A percentile compares a stretch with the other conserved stretches of the same genome.
phyloP scores from a whole-genome alignment of 1,140 invertebrate species.

The Aphelinus atriplicis region DNA sequence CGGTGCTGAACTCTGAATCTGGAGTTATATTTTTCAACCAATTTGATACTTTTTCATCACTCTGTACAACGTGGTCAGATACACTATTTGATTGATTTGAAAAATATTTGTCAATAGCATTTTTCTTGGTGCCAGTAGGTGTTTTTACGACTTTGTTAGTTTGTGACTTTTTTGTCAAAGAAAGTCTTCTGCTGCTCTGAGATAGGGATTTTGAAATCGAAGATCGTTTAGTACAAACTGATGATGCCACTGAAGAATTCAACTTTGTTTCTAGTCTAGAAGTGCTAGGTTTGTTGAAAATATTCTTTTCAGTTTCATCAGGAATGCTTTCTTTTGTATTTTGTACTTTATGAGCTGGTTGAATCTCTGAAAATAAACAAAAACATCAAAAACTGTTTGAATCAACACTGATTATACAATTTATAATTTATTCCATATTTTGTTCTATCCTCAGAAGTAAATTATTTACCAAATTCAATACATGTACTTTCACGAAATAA shows the following conservation, averaged over 20 bases:
- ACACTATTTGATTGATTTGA: not conserved
- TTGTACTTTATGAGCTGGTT: not conserved
- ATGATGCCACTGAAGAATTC: not conserved
- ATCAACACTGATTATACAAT: no score
- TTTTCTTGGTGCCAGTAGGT: not conserved
- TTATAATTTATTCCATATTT: no score
- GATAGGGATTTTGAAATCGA: not conserved
- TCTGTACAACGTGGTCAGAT: conserved; percentile 6
- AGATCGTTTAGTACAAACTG: not conserved
- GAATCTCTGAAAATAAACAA: conserved; percentile 19
- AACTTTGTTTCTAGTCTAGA: conserved; percentile 2
- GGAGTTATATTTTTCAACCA: conserved; percentile 34
- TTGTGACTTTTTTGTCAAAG: not conserved
- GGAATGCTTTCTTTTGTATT: conserved; percentile 32
- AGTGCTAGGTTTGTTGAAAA: not conserved
- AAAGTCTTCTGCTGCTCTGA: not conserved
- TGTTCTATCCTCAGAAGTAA: no score
- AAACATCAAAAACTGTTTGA: no score
- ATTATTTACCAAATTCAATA: no score
- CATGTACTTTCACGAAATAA: no score
- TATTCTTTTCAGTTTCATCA: no score
- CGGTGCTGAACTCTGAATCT: not conserved
- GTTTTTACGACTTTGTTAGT: not conserved
- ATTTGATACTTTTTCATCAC: conserved; percentile 30
- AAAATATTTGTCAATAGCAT: conserved; percentile 20